Evolutionary conservation across 2,113 vertebrate genomes (phyloP), one percentile per base, ranked within the genome.

Genomic region (Rhizomys pruinosus): DNA sequence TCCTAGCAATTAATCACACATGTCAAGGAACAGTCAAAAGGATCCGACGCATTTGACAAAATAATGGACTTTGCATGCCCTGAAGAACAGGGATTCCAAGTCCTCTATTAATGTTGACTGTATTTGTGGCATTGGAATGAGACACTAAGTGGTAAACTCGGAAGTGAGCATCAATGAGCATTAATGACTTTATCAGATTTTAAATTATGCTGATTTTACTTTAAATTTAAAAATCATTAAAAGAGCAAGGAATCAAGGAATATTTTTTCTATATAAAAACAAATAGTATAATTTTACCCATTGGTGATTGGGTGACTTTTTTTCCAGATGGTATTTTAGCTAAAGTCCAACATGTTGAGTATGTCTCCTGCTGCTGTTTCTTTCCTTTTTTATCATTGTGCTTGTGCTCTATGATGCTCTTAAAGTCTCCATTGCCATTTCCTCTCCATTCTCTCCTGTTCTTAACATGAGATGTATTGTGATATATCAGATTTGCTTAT

Each of bases 1-100:
- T 94, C 84, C 59, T 85, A 76, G 91, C 77, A 96, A 97, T 97
- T 97, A 96, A 97, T 95, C 96, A 94, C 90, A 87, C 23, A 52
- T 76, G 95, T 96, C 96, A 92, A 92, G 61, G 76, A 93, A 84
- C 5, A 79, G 82, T 76, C 76, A 84, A 87, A 87, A 94, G 16
- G 25, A 78, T 89, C 61, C 39, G 71, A n/a, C 85, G 61, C 78
- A 32, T 73, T 76, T 90, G 91, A 88, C 94, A 95, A 94, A 96
- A 77, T 47, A 74, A 88, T 66, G 84, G n/a, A n/a, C 8, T 90
- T 9, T n/a, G 22, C 2, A 0, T 42, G 17, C 61, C 37, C 79
- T 2, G 5, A 69, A 73, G 39, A 79, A 64, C 44, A 88, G 13
- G 22, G 37, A 42, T 59, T 80, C 55, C 27, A 77, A 16, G n/a